Evolutionary conservation across 2,797 vertebrate species (phyloP), one percentile per base, ranked within the genome.

Genomic region (Buceros bicornis): DNA sequence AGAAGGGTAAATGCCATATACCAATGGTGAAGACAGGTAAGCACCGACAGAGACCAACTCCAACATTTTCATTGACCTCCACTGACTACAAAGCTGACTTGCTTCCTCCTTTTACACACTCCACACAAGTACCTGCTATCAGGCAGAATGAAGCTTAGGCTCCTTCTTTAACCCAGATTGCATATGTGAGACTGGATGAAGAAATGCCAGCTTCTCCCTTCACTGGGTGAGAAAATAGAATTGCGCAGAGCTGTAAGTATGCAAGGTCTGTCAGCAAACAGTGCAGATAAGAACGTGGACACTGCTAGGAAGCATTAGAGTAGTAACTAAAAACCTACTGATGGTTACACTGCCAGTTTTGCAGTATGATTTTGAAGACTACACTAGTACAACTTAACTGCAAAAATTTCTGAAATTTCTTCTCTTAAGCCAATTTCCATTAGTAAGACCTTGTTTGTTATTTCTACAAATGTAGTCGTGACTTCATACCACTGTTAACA

Each of bases 341-440:
- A 26, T 29, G 53, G 47, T 71, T 62, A 42, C 43, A 40, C 42
- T 85, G 43, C 37, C 53, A 47, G n/a, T n/a, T 93, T 29, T 57
- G 33, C 53, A 93, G n/a, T 37, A 90, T 28, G 24, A 58, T 84
- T 79, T 83, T 69, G 61, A 74, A 89, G 82, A 57, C 66, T 69
- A 47, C 13, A 22, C 33, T 19, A 86, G 43, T 33, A 66, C 10
- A 88, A 22, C 47, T 89, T 47, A 91, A 80, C 62, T 53, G 35
- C 64, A 42, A 37, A 93, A 54, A 67, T 90, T 33, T 72, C 87
- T 61, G 91, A 10, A 50, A 77, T 71, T 88, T 93, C 79, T 93
- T 87, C 70, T 47, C 70, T 94, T 79, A 88, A 84, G 43, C 3
- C 26, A 60, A 43, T 71, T 94, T 69, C 35, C 31, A 16, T 72